Percentiles rank a stretch among this genome's conserved stretches.
These are phyloP conservation scores for Rynchops niger DNA, from an alignment of 2,113 vertebrate species.

Conservation along the genomic window DNA sequence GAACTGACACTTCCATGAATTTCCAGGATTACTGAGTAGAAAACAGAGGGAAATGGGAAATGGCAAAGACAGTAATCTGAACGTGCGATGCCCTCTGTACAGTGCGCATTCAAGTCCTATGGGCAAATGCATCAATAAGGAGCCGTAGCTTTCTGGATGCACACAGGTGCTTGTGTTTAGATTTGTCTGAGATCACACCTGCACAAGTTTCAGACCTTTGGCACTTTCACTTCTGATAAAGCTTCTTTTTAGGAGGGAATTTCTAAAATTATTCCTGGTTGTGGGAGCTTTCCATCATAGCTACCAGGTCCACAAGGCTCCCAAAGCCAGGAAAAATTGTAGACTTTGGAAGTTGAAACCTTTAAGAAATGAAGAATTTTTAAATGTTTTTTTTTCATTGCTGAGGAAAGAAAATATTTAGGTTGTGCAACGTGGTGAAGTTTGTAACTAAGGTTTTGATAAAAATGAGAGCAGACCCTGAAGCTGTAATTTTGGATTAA, in stretches of 20 bases:
- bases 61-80: not conserved
- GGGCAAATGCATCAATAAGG: not conserved
- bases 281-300: not conserved
- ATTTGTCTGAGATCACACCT: not conserved
- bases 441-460: not conserved
- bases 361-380: not conserved
- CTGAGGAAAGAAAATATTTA: not conserved
- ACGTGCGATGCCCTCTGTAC: accelerated
- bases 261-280: not conserved
- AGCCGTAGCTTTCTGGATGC: not conserved
- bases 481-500: not conserved
- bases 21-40: not conserved
- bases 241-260: not conserved
- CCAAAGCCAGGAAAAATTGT: not conserved
- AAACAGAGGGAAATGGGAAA: not conserved
- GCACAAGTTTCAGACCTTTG: not conserved
- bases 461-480: not conserved
- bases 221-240: not conserved
- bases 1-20: not conserved
- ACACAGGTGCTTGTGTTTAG: not conserved
- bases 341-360: not conserved
- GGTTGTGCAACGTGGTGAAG: not conserved
- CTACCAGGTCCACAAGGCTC: not conserved
- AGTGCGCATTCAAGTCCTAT: not conserved
- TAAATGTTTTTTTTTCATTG: not conserved